A percentile compares a stretch with the other conserved stretches of the same genome.
phyloP scores from a whole-genome alignment of 64 coral and sea anemone genomes.

The Anthopleura sola region DNA sequence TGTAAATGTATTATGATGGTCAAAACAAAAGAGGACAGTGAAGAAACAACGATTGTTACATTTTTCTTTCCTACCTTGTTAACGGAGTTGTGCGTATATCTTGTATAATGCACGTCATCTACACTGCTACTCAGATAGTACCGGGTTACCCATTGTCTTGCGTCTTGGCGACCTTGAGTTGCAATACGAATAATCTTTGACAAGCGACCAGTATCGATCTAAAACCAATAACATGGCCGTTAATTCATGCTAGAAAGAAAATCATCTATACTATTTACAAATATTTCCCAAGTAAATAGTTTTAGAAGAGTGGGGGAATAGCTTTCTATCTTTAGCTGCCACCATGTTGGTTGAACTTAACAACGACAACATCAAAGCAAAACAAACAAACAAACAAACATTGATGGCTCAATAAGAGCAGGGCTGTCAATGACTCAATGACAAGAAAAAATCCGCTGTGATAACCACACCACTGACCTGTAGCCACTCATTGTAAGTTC shows the following conservation, averaged over 20 bases:
- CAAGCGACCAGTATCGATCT: slow-evolving; percentile 38
- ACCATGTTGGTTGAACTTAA: no score
- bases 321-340: no score
- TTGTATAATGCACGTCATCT: slow-evolving; percentile 52
- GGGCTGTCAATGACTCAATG: no score
- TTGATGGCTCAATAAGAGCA: no score
- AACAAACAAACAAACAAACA: no score
- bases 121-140: slow-evolving; percentile 44
- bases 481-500: slow-evolving; percentile 61
- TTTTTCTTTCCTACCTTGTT: slow-evolving; percentile 21
- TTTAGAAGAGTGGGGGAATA: no score
- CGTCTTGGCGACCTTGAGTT: slow-evolving; percentile 42
- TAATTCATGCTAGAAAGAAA: not conserved
- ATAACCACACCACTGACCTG: slow-evolving; percentile 21
- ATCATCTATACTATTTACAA: no score
- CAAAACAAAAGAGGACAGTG: no score
- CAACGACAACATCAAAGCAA: no score
- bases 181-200: slow-evolving; percentile 50
- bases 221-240: not conserved
- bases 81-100: slow-evolving; percentile 43
- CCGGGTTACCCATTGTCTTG: slow-evolving; percentile 34
- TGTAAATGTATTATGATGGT: no score
- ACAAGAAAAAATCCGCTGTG: no score
- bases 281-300: no score
- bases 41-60: not conserved